Evolutionary conservation across 2,113 vertebrate genomes (phyloP).

Genomic region (Lynx canadensis): DNA sequence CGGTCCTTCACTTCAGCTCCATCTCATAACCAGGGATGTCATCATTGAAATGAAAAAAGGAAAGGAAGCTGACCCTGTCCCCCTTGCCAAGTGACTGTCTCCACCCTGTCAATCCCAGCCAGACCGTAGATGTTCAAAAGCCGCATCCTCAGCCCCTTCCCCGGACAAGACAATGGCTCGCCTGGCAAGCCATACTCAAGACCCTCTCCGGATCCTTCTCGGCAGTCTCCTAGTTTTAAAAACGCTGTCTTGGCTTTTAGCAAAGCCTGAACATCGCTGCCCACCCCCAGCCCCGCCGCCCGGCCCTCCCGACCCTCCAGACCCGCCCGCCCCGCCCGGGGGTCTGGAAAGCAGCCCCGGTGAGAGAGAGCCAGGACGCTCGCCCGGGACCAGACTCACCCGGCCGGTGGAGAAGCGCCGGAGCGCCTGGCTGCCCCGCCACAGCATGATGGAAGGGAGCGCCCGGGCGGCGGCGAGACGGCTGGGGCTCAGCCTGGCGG

Average conservation of each 20-base stretch:
- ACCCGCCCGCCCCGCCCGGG: neutral
- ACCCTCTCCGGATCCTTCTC: neutral
- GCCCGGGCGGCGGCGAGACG: neutral
- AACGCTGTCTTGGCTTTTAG: neutral
- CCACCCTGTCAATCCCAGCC: neutral
- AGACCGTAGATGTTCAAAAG: neutral
- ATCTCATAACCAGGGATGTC: neutral
- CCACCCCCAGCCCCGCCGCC: neutral
- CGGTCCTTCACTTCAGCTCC: neutral
- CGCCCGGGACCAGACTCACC: constrained; percentile 86
- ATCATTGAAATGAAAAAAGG: neutral
- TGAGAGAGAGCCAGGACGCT: neutral
- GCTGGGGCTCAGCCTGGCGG: constrained; percentile 54
- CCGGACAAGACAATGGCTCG: neutral
- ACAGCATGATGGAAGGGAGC: constrained; percentile 87
- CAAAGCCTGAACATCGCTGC: neutral
- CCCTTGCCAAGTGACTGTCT: neutral
- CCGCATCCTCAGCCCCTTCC: neutral
- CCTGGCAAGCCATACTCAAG: neutral
- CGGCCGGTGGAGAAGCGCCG: constrained; percentile 92
- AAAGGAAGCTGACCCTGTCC: neutral
- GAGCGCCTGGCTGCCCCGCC: constrained; percentile 85
- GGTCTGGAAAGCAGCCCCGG: neutral
- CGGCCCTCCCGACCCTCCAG: neutral
- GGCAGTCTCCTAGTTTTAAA: neutral